A percentile compares a stretch with the other conserved stretches of the same genome.
phyloP scores from a whole-genome alignment of 2,113 vertebrate genomes.

The Panurus biarmicus region DNA sequence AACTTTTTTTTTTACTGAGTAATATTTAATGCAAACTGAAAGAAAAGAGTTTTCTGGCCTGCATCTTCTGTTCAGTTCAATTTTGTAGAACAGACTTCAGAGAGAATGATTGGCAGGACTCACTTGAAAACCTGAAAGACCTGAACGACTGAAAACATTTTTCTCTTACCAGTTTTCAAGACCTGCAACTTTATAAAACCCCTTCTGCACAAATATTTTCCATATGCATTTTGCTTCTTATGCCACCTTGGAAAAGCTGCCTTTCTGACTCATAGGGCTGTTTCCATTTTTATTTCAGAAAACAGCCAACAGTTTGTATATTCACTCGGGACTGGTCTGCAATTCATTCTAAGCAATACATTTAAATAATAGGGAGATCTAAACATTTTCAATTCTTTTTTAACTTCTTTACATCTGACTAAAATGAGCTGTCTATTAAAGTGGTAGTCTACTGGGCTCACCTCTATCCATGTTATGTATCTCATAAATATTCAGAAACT shows the following conservation, averaged over 20 bases:
- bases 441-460: neutral
- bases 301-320: neutral
- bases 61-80: neutral
- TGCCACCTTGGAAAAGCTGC: neutral
- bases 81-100: neutral
- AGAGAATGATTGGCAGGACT: neutral
- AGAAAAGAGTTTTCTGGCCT: neutral
- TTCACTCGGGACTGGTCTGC: neutral
- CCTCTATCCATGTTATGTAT: neutral
- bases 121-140: neutral
- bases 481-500: slow-evolving; percentile 23
- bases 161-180: neutral
- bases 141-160: neutral
- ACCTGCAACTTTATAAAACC: neutral
- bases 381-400: neutral
- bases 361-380: neutral
- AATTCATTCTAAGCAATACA: neutral
- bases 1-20: neutral
- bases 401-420: neutral
- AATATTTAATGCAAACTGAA: neutral
- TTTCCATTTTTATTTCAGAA: neutral
- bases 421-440: neutral
- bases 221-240: neutral
- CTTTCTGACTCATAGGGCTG: neutral
- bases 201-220: neutral